Evolutionary conservation across 2,113 vertebrate genomes (phyloP).

Genomic region (Hippocampus barbouri): DNA sequence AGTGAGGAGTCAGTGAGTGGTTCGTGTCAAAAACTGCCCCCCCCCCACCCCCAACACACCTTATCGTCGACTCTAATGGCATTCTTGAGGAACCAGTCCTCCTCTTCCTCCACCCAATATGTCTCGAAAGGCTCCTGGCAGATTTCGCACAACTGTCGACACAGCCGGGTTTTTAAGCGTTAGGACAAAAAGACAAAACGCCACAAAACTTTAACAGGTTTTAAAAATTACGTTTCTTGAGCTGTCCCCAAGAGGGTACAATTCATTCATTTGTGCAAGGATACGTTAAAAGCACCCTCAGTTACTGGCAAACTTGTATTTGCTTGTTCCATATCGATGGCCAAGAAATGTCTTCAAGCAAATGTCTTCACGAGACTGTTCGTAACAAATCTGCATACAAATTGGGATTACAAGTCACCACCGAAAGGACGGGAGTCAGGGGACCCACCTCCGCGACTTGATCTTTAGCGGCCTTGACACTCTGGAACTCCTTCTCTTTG

Average conservation of each 20-base stretch:
- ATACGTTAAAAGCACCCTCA: too few species aligned
- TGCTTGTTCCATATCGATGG: too few species aligned
- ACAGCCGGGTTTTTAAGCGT: too few species aligned
- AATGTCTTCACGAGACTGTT: too few species aligned
- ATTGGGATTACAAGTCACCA: too few species aligned
- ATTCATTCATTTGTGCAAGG: too few species aligned
- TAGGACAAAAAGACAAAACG: not conserved
- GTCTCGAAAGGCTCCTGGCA: slow-evolving; percentile 97
- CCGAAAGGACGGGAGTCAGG: too few species aligned
- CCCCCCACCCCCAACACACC: slow-evolving; percentile 60
- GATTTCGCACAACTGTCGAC: slow-evolving; percentile 87
- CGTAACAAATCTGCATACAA: too few species aligned
- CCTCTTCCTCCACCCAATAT: slow-evolving; percentile 98
- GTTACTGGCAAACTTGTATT: too few species aligned
- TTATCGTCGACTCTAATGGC: slow-evolving; percentile 91
- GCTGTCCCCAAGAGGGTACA: not conserved
- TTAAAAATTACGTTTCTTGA: too few species aligned
- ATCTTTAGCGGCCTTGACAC: slow-evolving; percentile 89
- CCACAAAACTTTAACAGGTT: not conserved
- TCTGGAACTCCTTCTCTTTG: slow-evolving; percentile 92
- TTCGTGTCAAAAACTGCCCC: too few species aligned
- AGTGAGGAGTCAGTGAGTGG: not conserved
- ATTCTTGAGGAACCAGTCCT: slow-evolving; percentile 97
- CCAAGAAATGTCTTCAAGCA: not conserved
- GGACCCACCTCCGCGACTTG: slow-evolving; percentile 84